Evolutionary conservation across 2,888 invertebrate genomes (phyloP).

Genomic region (Latheticus oryzae): DNA sequence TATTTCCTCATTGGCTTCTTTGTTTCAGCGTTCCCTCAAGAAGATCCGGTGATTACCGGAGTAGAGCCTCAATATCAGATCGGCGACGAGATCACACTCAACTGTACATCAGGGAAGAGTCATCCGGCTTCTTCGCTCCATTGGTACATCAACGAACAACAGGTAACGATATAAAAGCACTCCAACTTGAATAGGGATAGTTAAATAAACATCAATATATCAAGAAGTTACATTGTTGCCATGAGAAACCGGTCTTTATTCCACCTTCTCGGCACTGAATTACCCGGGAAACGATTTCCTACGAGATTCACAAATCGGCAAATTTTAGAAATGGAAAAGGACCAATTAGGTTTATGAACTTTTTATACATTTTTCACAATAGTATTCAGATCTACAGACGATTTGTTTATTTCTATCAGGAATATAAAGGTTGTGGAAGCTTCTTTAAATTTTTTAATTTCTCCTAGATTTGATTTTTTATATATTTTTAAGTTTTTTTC

Average conservation of each 20-base stretch:
- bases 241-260: conserved; percentile 24
- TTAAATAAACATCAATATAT: conserved; percentile 38
- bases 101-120: conserved; percentile 82
- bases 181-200: conserved; percentile 27
- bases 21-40: conserved; percentile 71
- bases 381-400: no score
- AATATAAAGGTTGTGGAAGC: no score
- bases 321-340: background rate
- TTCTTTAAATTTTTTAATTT: no score
- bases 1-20: conserved; percentile 8
- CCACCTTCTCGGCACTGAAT: conserved; percentile 6
- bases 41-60: conserved; percentile 80
- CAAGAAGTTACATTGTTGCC: conserved; percentile 28
- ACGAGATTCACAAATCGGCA: conserved; percentile 2
- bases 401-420: no score
- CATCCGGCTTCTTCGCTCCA: conserved; percentile 80
- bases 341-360: no score
- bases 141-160: conserved; percentile 84
- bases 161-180: conserved; percentile 67
- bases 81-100: conserved; percentile 79
- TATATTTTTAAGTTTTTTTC: no score
- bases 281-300: conserved; percentile 13
- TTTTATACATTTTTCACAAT: no score
- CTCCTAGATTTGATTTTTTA: no score
- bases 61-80: conserved; percentile 79